A percentile compares a stretch with the other conserved stretches of the same genome.
phyloP scores from a whole-genome alignment of 2,888 invertebrate genomes.

The Drosophila acutilabella region DNA sequence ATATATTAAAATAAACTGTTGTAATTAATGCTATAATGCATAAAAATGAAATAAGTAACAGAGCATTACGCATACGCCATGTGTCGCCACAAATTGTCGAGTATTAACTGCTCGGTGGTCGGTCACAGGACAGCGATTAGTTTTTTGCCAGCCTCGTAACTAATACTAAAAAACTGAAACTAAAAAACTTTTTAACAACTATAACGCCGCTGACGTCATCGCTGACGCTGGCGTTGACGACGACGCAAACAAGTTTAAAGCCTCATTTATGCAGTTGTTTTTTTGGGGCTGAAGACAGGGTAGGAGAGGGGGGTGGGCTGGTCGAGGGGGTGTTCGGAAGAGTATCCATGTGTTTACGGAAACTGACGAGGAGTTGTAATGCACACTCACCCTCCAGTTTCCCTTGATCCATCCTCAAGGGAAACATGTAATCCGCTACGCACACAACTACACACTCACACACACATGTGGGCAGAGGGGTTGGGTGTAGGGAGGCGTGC shows the following conservation, averaged over 20 bases:
- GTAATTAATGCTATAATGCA: no score
- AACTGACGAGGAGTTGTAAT: constrained; percentile 56
- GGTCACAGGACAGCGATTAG: constrained; percentile 41
- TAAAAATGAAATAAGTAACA: not conserved
- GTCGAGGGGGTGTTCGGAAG: not conserved
- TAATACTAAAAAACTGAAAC: constrained; percentile 33
- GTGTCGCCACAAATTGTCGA: constrained; percentile 20
- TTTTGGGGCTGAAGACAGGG: constrained; percentile 17
- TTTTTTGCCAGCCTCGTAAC: constrained; percentile 54
- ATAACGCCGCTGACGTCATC: not conserved
- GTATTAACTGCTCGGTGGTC: constrained; percentile 21
- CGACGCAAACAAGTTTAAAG: constrained; percentile 78
- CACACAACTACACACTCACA: constrained; percentile 50
- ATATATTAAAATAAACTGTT: no score
- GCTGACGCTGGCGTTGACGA: constrained; percentile 5
- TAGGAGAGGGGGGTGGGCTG: not conserved
- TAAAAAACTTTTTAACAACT: constrained; percentile 33
- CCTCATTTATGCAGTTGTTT: constrained; percentile 78
- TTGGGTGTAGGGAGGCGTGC: not conserved
- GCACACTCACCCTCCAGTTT: constrained; percentile 12
- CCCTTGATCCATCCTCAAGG: not conserved
- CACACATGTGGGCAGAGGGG: constrained; percentile 4
- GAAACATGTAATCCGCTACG: constrained; percentile 58
- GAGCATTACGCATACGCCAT: constrained; percentile 47
- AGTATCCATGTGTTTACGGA: constrained; percentile 50